These are phyloP conservation scores for Cebidichthys violaceus DNA, from an alignment of 2,113 vertebrate genomes.

Conservation along the genomic window DNA sequence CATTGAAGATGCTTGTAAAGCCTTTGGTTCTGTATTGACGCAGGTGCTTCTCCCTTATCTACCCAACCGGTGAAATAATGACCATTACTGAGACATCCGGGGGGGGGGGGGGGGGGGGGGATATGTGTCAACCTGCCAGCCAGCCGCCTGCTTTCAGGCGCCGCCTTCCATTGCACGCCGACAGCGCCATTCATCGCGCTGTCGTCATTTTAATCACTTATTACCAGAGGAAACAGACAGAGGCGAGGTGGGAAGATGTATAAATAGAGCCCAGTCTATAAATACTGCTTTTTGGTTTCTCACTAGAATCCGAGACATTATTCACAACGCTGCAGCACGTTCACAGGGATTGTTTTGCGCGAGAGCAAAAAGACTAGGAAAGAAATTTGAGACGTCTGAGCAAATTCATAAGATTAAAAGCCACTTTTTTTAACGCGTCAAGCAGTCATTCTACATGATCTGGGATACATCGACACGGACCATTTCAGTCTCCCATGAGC, in stretches of 20 bases:
- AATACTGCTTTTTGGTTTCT: conserved; percentile 53
- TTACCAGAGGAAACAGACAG: conserved; percentile 33
- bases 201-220: conserved; percentile 43
- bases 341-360: not conserved
- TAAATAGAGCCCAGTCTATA: conserved; percentile 68
- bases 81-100: conserved; percentile 33
- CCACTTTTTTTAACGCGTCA: conserved; percentile 32
- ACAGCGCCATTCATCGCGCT: conserved; percentile 21
- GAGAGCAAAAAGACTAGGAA: not conserved
- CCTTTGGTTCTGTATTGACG: not conserved
- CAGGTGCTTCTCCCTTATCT: conserved; percentile 4
- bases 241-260: conserved; percentile 37
- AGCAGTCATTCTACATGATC: conserved; percentile 13
- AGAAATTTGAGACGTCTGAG: not conserved
- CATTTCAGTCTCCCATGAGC: conserved; percentile 30
- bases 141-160: conserved; percentile 27
- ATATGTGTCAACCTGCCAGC: conserved; percentile 22
- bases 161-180: conserved; percentile 16
- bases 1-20: not conserved
- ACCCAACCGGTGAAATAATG: conserved; percentile 12
- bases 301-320: conserved; percentile 32
- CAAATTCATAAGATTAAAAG: conserved; percentile 26
- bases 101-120: no score
- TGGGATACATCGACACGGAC: conserved; percentile 8
- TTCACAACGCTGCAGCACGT: conserved; percentile 17